Percentiles rank a stretch among this genome's conserved stretches.
phyloP scores from a whole-genome alignment of 2,888 invertebrate genomes.

The Mayetiola destructor region DNA sequence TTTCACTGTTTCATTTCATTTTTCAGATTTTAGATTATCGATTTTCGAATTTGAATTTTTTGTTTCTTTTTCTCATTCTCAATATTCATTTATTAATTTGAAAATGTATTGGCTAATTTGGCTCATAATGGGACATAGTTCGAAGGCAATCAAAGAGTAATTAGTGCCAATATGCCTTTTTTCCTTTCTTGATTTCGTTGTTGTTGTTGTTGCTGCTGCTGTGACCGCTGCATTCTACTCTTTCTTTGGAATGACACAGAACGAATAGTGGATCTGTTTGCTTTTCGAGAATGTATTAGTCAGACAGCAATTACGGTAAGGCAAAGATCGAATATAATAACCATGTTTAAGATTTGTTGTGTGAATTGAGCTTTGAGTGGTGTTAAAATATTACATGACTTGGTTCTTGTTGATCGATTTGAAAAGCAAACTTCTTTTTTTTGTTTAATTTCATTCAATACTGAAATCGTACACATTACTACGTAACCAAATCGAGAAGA shows the following conservation, averaged over 20 bases:
- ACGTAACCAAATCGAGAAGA: background rate
- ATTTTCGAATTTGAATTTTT: background rate
- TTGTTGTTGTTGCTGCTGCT: too few relatives aligned
- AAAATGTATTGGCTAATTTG: constrained; percentile 3
- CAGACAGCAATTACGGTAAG: too few relatives aligned
- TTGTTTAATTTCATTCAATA: background rate
- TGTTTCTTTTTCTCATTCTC: background rate
- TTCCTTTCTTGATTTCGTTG: too few relatives aligned
- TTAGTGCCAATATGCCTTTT: constrained; percentile 6
- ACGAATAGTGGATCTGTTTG: too few relatives aligned
- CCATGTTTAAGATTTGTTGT: too few relatives aligned
- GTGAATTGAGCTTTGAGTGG: too few relatives aligned
- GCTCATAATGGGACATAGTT: constrained; percentile 3
- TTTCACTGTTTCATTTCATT: background rate
- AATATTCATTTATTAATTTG: constrained; percentile 1
- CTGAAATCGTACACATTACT: background rate
- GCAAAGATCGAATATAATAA: too few relatives aligned
- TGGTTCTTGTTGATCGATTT: too few relatives aligned
- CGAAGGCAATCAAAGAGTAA: constrained; percentile 7
- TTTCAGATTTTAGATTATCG: background rate
- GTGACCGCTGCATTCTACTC: too few relatives aligned
- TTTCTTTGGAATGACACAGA: background rate
- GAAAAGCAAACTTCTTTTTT: too few relatives aligned
- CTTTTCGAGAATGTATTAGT: too few relatives aligned
- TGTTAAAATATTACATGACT: too few relatives aligned